Conservation (phyloP, 1,140 invertebrate genomes). For the Bombus confusus region DNA sequence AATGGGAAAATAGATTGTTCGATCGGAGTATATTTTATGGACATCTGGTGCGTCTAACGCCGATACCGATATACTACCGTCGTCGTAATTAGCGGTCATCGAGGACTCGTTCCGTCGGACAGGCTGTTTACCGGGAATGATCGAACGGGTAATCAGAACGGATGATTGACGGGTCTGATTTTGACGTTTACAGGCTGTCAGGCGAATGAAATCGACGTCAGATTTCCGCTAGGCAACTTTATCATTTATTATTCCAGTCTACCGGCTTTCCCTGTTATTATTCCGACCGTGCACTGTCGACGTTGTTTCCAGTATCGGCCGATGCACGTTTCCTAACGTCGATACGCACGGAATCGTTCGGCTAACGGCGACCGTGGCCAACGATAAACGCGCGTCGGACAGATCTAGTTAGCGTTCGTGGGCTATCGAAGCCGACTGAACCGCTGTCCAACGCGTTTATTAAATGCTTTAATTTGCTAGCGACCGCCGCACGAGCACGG, state of each 20-base stretch:
- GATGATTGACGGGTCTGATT: slow-evolving; percentile 41
- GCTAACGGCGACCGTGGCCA: background rate
- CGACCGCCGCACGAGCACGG: background rate
- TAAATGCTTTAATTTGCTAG: slow-evolving; percentile 33
- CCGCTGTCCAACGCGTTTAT: background rate
- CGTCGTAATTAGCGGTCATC: slow-evolving; percentile 34
- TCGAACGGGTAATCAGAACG: slow-evolving; percentile 42
- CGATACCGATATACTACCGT: slow-evolving; percentile 1
- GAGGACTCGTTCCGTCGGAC: background rate
- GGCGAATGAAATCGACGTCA: slow-evolving; percentile 31
- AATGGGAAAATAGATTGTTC: background rate
- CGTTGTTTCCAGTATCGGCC: background rate
- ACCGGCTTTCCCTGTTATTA: slow-evolving; percentile 38
- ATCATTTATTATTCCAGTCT: slow-evolving; percentile 38
- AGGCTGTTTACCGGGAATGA: slow-evolving; percentile 32
- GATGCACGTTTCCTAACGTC: background rate
- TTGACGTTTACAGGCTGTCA: slow-evolving; percentile 42
- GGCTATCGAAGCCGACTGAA: background rate
- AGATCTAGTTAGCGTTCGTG: slow-evolving; percentile 15
- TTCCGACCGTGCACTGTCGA: background rate
- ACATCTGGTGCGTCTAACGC: background rate
- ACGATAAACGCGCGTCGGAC: slow-evolving; percentile 4
- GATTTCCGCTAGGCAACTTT: background rate
- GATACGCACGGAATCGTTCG: background rate
- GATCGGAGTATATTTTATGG: background rate